Evolutionary conservation across 2,113 vertebrate genomes (phyloP), one percentile per base, ranked within the genome.

Genomic region (Oophaga pumilio): DNA sequence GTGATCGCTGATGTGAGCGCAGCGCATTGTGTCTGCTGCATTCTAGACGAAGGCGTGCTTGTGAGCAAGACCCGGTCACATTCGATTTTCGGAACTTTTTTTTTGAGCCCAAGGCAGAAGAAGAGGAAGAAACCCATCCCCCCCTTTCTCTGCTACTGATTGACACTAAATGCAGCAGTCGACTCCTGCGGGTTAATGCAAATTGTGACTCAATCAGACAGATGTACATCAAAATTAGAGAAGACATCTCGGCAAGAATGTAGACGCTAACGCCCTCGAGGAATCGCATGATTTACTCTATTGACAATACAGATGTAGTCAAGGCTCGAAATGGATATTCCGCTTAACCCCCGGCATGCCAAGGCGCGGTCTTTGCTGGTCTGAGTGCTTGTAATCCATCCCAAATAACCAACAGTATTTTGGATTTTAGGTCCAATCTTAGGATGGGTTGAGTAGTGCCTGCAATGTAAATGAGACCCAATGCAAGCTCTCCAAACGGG

Each of bases 161-260:
- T 43, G 66, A 28, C 43, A 84, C 18, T 3, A 52, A 57, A 73
- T 57, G 73, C 74, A 50, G 57, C 59, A 52, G 84, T 43, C 33
- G 53, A 26, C n/a, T 78, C 84, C 84, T 24, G 84, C 43, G 84
- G 84, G 57, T 60, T 53, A 52, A 77, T 77, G 74, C 81, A 68
- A 86, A 77, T 86, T 77, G 59, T 77, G 84, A 85, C 73, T 77
- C 13, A 49, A 86, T 52, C 57, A 86, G 84, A 86, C 84, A 78
- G 84, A 86, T 86, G 84, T 76, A 86, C 74, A 66, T 77, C 74
- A 77, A 50, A 86, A 86, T 86, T 77, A 86, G 84, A 62, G 56
- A 43, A 33, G 26, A 77, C 9, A 60, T 86, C 84, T 86, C n/a
- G 62, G 57, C 59, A 50, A 69, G 68, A 28, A 62, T 77, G 77